These are phyloP conservation scores for Virgularia gustaviana DNA, from an alignment of 92 coral and sea anemone genomes.

Conservation along the genomic window DNA sequence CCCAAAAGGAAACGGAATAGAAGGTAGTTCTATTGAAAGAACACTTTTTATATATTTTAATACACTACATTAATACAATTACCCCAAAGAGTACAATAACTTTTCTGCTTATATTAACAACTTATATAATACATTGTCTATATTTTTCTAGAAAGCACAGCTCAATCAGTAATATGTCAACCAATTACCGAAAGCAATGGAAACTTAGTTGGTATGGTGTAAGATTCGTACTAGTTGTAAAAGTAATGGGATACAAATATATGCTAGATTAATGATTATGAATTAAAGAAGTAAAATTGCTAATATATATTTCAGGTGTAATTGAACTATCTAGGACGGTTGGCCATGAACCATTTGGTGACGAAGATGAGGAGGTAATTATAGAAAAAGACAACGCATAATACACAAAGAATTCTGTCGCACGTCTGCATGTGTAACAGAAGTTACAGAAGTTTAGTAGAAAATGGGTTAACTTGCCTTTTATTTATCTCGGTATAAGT, in stretches of 20 bases:
- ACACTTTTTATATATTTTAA: no score
- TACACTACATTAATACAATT: no score
- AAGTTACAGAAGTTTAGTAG: background rate
- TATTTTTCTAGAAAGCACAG: constrained; percentile 73
- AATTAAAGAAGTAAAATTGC: background rate
- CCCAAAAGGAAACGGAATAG: constrained; percentile 93
- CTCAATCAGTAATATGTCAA: constrained; percentile 95
- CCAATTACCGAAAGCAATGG: constrained; percentile 95
- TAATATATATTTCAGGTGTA: no score
- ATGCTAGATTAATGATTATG: background rate
- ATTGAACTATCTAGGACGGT: constrained; percentile 89
- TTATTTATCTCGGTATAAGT: background rate
- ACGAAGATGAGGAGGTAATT: constrained; percentile 90
- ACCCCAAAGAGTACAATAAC: no score
- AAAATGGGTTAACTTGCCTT: background rate
- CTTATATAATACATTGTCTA: background rate
- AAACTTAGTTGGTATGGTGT: constrained; percentile 73
- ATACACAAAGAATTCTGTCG: background rate
- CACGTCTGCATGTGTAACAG: background rate
- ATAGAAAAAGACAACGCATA: background rate
- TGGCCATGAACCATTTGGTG: constrained; percentile 93
- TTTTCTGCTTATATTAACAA: background rate
- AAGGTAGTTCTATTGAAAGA: constrained; percentile 60
- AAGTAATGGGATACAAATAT: background rate
- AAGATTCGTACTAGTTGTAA: background rate